Evolutionary conservation across 2,888 invertebrate species (phyloP).

Genomic region (Chaetogeoica ovagalla): DNA sequence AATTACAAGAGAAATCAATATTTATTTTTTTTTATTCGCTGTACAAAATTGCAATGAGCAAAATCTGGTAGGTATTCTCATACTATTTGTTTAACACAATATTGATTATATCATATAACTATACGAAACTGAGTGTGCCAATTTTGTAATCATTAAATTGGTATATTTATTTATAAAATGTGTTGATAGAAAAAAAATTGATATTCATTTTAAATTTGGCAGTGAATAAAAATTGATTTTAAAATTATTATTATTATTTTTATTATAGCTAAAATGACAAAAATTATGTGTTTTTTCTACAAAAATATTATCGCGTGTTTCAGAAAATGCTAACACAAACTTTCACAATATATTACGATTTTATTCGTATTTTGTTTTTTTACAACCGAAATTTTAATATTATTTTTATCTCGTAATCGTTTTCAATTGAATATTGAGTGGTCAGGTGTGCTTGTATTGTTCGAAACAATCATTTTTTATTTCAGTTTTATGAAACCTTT

Average conservation of each 20-base stretch:
- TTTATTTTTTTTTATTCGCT: no score
- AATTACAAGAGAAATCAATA: not conserved
- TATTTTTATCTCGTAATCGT: conserved; percentile 1
- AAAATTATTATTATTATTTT: conserved; percentile 1
- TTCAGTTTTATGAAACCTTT: not conserved
- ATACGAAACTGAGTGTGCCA: not conserved
- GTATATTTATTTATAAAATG: conserved; percentile 5
- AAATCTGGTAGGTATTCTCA: not conserved
- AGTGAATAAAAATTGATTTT: conserved; percentile 5
- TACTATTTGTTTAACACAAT: no score
- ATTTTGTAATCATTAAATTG: not conserved
- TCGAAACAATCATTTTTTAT: not conserved
- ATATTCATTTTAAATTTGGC: conserved; percentile 14
- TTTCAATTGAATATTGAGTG: conserved; percentile 1
- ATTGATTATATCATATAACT: not conserved
- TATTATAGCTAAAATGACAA: not conserved
- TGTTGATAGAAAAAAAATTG: not conserved
- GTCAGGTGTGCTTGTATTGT: not conserved
- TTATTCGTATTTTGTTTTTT: not conserved
- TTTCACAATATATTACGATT: not conserved
- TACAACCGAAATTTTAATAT: conserved; percentile 6
- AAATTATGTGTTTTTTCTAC: conserved; percentile 10
- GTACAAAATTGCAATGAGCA: not conserved
- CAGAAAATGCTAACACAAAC: not conserved
- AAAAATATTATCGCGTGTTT: conserved; percentile 25